Evolutionary conservation across 2,888 invertebrate genomes (phyloP).

Genomic region (Notodonta dromedarius): DNA sequence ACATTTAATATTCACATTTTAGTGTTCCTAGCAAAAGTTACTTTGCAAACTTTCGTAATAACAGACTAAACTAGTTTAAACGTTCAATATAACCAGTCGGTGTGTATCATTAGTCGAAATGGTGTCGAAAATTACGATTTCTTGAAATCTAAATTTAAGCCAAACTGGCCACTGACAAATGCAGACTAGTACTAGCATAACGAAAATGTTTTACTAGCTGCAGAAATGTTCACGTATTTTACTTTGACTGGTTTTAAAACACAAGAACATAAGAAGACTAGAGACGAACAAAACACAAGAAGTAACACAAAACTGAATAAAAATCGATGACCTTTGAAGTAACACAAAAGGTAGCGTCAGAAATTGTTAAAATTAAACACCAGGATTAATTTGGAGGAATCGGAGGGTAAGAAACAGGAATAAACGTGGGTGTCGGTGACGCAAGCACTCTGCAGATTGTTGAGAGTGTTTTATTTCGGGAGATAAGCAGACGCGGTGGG

Average conservation of each 20-base stretch:
- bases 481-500: constrained; percentile 40
- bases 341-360: background rate
- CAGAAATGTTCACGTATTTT: too few relatives aligned
- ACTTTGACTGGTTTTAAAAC: too few relatives aligned
- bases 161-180: background rate
- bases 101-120: background rate
- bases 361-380: background rate
- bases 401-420: background rate
- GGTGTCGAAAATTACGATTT: background rate
- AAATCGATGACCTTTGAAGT: too few relatives aligned
- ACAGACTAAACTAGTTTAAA: constrained; percentile 1
- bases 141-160: background rate
- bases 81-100: constrained; percentile 1
- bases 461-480: constrained; percentile 42
- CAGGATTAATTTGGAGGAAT: background rate
- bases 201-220: too few relatives aligned
- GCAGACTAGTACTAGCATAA: background rate
- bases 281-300: too few relatives aligned
- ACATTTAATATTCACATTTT: background rate
- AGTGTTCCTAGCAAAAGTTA: constrained; percentile 1
- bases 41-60: constrained; percentile 1
- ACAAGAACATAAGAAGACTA: too few relatives aligned
- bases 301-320: too few relatives aligned
- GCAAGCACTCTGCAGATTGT: constrained; percentile 23
- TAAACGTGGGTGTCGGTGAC: constrained; percentile 21